Conservation (phyloP, 2,113 vertebrate genomes). For the Antennarius striatus region DNA sequence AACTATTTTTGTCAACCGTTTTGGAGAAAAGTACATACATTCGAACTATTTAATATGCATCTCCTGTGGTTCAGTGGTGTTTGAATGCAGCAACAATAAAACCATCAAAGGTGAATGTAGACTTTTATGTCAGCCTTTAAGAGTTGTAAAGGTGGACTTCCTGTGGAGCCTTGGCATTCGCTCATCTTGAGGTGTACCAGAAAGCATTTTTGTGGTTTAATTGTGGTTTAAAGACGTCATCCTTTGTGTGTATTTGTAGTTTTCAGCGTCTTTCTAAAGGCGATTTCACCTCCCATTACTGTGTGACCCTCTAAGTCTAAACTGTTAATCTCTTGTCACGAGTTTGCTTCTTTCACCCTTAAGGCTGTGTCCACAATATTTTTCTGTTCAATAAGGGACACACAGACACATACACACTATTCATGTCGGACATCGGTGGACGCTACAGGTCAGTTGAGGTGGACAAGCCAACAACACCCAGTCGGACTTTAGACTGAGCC, state of each 20-base stretch:
- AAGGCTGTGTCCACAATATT: not conserved
- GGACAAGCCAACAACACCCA: constrained; percentile 7
- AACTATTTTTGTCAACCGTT: not conserved
- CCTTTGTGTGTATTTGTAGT: too few species aligned
- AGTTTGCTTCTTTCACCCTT: constrained; percentile 7
- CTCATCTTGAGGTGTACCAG: too few species aligned
- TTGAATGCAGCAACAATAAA: too few species aligned
- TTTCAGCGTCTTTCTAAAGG: too few species aligned
- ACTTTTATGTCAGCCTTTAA: too few species aligned
- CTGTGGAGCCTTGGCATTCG: too few species aligned
- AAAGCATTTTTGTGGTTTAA: too few species aligned
- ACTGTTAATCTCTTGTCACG: constrained; percentile 3
- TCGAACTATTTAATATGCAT: not conserved
- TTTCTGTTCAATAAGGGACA: not conserved
- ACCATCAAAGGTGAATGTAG: too few species aligned
- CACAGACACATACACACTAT: not conserved
- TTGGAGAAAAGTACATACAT: not conserved
- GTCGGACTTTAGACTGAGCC: constrained; percentile 1
- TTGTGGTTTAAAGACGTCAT: too few species aligned
- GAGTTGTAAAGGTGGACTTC: too few species aligned
- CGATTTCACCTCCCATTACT: too few species aligned
- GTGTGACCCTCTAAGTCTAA: not conserved
- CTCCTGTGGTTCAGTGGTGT: too few species aligned
- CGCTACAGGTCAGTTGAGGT: constrained; percentile 27
- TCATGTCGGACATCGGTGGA: constrained; percentile 3